Conservation (phyloP, 2,888 invertebrate genomes). For the Yponomeuta cagnagella region DNA sequence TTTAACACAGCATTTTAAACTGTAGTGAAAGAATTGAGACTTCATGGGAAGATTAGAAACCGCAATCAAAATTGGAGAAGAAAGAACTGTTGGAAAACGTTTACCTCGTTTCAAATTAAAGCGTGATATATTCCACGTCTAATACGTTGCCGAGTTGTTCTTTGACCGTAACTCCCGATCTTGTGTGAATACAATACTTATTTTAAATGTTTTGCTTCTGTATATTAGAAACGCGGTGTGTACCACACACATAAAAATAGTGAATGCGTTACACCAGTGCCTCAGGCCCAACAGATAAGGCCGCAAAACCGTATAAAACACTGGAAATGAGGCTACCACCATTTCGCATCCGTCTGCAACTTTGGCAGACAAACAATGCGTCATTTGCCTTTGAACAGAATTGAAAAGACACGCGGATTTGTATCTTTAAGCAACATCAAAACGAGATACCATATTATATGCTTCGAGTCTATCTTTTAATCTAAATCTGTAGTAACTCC, state of each 20-base stretch:
- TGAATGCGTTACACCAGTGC: neutral
- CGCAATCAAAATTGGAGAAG: neutral
- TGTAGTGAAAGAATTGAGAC: neutral
- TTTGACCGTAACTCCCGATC: slow-evolving; percentile 2
- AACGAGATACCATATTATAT: neutral
- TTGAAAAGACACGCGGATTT: neutral
- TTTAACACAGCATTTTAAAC: neutral
- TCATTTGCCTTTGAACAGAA: neutral
- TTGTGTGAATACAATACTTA: neutral
- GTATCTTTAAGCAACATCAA: neutral
- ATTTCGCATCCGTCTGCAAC: slow-evolving; percentile 8
- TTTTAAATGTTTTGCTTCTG: neutral
- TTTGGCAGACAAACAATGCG: slow-evolving; percentile 7
- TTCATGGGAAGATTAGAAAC: neutral
- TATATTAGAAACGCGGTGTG: neutral
- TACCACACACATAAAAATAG: slow-evolving; percentile 3
- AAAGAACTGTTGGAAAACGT: neutral
- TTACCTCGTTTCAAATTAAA: slow-evolving; percentile 3
- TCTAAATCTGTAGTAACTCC: neutral
- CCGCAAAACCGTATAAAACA: neutral
- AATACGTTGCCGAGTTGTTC: neutral
- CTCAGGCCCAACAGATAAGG: neutral
- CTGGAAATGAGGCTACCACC: slow-evolving; percentile 1
- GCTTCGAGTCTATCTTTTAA: neutral
- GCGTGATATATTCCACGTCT: slow-evolving; percentile 3